Percentiles rank a stretch among this genome's conserved stretches.
Evolutionary conservation across 2,797 vertebrate species (phyloP).

Genomic region (Paedocypris micromegethes): DNA sequence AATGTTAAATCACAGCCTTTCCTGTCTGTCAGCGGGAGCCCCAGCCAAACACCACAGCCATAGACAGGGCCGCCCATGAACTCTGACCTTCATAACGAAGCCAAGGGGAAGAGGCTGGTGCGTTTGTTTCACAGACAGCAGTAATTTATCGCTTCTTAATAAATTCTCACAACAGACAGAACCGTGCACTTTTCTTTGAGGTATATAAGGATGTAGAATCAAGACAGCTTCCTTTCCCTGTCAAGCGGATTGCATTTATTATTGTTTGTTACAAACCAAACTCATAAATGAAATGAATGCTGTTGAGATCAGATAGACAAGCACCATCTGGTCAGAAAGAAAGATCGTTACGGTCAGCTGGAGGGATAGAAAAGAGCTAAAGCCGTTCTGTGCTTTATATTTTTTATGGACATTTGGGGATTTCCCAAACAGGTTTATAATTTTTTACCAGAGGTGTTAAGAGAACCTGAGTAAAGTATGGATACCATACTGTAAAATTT

Average conservation of each 20-base stretch:
- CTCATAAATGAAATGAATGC: conserved; percentile 33
- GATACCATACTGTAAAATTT: no score
- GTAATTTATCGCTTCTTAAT: not conserved
- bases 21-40: conserved; percentile 56
- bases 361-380: conserved; percentile 28
- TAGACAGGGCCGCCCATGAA: conserved; percentile 40
- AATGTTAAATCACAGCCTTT: conserved; percentile 63
- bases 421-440: no score
- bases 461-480: no score
- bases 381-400: conserved; percentile 33
- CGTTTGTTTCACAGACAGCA: not conserved
- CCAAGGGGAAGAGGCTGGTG: conserved; percentile 15
- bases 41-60: conserved; percentile 47
- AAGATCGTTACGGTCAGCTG: conserved; percentile 40
- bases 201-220: not conserved
- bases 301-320: conserved; percentile 20
- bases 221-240: not conserved
- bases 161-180: conserved; percentile 9
- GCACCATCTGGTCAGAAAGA: conserved; percentile 35
- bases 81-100: conserved; percentile 43
- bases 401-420: not conserved
- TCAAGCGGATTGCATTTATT: conserved; percentile 24
- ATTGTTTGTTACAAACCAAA: conserved; percentile 10
- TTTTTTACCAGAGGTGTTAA: no score
- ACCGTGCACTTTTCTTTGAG: not conserved